phyloP scores from a whole-genome alignment of 2,888 invertebrate species.

The Sphinx pinastri region DNA sequence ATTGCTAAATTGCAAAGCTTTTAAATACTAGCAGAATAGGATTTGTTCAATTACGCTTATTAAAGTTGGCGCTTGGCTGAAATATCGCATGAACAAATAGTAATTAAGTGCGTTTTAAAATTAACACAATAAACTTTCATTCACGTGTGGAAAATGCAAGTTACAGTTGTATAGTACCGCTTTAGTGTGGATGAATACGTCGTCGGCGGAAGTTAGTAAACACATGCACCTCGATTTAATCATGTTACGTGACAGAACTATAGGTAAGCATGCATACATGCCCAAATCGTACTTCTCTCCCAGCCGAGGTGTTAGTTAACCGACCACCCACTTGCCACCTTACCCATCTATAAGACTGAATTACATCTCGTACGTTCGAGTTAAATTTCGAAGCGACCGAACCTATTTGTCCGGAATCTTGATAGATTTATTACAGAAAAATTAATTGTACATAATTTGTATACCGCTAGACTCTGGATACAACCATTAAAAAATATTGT shows the following conservation, averaged over 20 bases:
- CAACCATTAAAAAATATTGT: no score
- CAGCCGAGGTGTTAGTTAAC: not conserved
- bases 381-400: not conserved
- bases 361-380: not conserved
- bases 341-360: not conserved
- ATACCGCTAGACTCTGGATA: no score
- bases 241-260: not conserved
- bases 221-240: not conserved
- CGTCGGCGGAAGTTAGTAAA: not conserved
- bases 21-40: not conserved
- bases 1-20: not conserved
- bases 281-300: not conserved
- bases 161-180: not conserved
- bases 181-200: not conserved
- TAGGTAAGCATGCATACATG: not conserved
- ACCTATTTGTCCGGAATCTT: no score
- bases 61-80: no score
- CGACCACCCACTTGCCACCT: not conserved
- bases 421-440: no score
- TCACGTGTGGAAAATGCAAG: not conserved
- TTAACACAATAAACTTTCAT: not conserved
- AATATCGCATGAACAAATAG: not conserved
- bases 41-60: not conserved
- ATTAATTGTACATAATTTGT: no score
- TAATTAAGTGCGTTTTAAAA: not conserved